These are phyloP conservation scores for Mnemiopsis leidyi DNA, from an alignment of 37 sponge, comb jelly and placozoan species.

Conservation along the genomic window DNA sequence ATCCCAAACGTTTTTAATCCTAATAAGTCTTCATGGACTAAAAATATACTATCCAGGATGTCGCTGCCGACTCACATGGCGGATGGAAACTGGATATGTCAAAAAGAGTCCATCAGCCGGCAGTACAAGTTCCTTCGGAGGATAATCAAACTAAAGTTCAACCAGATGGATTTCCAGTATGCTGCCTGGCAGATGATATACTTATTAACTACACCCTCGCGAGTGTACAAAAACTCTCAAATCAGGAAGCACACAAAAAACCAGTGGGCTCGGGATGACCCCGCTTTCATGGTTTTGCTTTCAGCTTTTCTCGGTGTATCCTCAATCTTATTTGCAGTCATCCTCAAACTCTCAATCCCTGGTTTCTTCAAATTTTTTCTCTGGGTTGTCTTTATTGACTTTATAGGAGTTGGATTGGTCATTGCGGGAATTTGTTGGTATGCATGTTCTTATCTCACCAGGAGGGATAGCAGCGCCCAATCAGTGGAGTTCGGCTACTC, in stretches of 20 bases:
- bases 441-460: slow-evolving; percentile 25
- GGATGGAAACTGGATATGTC: slow-evolving; percentile 57
- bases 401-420: slow-evolving; percentile 75
- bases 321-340: slow-evolving; percentile 72
- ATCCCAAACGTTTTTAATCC: too few species aligned
- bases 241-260: slow-evolving; percentile 75
- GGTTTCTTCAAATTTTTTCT: slow-evolving; percentile 78
- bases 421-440: slow-evolving; percentile 86
- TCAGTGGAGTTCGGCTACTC: slow-evolving; percentile 91
- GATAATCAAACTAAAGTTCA: slow-evolving; percentile 71
- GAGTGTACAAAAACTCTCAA: slow-evolving; percentile 72
- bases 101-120: slow-evolving; percentile 50
- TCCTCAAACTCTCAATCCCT: slow-evolving; percentile 68
- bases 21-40: too few species aligned
- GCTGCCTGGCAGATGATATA: slow-evolving; percentile 90
- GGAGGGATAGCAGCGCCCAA: slow-evolving; percentile 16
- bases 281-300: slow-evolving; percentile 87
- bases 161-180: slow-evolving; percentile 90
- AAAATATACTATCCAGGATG: too few species aligned
- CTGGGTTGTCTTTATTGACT: slow-evolving; percentile 84
- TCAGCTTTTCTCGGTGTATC: slow-evolving; percentile 74
- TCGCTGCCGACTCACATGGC: slow-evolving; percentile 4
- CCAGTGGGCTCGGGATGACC: slow-evolving; percentile 95
- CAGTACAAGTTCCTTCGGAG: slow-evolving; percentile 69
- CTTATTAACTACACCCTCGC: slow-evolving; percentile 75